Evolutionary conservation across 2,113 vertebrate genomes (phyloP).

Genomic region (Octodon degus): DNA sequence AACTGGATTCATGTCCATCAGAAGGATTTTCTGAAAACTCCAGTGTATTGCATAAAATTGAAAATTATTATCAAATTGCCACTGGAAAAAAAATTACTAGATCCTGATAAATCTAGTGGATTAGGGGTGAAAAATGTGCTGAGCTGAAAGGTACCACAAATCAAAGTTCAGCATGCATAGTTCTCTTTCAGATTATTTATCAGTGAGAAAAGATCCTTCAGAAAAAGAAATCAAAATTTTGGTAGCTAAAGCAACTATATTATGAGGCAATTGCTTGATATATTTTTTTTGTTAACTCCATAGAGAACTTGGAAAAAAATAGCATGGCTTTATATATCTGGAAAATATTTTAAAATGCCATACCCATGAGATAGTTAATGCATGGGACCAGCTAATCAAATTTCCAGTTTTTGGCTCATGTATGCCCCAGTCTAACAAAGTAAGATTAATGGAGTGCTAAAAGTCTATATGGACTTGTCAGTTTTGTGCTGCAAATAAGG

Average conservation of each 20-base stretch:
- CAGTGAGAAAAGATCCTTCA: slow-evolving; percentile 65
- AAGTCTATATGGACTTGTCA: slow-evolving; percentile 74
- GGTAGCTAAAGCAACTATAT: slow-evolving; percentile 56
- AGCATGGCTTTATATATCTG: slow-evolving; percentile 68
- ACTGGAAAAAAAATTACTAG: slow-evolving; percentile 60
- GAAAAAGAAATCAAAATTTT: slow-evolving; percentile 35
- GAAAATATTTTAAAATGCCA: slow-evolving; percentile 80
- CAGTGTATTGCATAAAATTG: slow-evolving; percentile 74
- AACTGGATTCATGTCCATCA: slow-evolving; percentile 76
- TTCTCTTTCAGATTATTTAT: slow-evolving; percentile 48
- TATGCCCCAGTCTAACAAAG: slow-evolving; percentile 60
- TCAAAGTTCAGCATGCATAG: slow-evolving; percentile 48
- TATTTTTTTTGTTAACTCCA: slow-evolving; percentile 57
- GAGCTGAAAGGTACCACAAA: slow-evolving; percentile 56
- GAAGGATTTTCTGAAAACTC: slow-evolving; percentile 73
- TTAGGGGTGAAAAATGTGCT: slow-evolving; percentile 1
- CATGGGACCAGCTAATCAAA: slow-evolving; percentile 66
- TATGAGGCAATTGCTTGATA: slow-evolving; percentile 40
- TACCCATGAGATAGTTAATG: slow-evolving; percentile 77
- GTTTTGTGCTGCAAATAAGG: slow-evolving; percentile 68
- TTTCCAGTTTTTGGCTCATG: slow-evolving; percentile 54
- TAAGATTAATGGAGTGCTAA: slow-evolving; percentile 75
- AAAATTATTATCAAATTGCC: slow-evolving; percentile 77
- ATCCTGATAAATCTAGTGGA: slow-evolving; percentile 64
- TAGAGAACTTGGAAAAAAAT: slow-evolving; percentile 42